A percentile compares a stretch with the other conserved stretches of the same genome.
Conservation (phyloP, 2,888 invertebrate species). For the Bugulina stolonifera region DNA sequence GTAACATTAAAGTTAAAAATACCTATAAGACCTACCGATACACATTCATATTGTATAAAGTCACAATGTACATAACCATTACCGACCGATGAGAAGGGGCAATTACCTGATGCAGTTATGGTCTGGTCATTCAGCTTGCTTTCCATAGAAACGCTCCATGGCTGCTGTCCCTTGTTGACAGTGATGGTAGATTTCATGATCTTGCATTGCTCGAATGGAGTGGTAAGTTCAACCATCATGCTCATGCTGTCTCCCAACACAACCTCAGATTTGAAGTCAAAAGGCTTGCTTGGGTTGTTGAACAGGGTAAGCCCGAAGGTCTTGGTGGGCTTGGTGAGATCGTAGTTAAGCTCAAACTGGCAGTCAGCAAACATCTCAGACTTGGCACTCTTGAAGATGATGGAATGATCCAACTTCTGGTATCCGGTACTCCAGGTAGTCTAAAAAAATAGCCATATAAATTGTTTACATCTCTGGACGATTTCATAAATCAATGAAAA, state of each 20-base stretch:
- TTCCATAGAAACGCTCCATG: slow-evolving; percentile 2
- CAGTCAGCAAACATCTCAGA: not conserved
- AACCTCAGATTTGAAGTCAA: slow-evolving; percentile 26
- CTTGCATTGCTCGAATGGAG: not conserved
- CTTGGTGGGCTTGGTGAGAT: slow-evolving; percentile 12
- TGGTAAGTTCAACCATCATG: not conserved
- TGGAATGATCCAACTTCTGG: not conserved
- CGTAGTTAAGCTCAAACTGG: not conserved
- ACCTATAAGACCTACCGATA: no score
- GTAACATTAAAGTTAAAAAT: no score
- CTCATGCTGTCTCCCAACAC: not conserved
- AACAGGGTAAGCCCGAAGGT: not conserved
- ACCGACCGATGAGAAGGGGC: no score
- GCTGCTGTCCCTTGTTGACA: not conserved
- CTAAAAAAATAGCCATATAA: no score
- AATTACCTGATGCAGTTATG: not conserved
- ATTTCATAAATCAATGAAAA: no score
- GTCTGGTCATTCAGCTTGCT: not conserved
- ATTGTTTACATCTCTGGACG: no score
- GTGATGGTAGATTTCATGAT: not conserved
- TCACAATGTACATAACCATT: no score
- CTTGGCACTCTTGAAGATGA: not conserved
- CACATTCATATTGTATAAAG: no score
- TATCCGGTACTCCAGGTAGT: not conserved
- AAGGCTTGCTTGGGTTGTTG: slow-evolving; percentile 22